Conservation (phyloP, 2,797 vertebrate genomes). For the Zalophus californianus region DNA sequence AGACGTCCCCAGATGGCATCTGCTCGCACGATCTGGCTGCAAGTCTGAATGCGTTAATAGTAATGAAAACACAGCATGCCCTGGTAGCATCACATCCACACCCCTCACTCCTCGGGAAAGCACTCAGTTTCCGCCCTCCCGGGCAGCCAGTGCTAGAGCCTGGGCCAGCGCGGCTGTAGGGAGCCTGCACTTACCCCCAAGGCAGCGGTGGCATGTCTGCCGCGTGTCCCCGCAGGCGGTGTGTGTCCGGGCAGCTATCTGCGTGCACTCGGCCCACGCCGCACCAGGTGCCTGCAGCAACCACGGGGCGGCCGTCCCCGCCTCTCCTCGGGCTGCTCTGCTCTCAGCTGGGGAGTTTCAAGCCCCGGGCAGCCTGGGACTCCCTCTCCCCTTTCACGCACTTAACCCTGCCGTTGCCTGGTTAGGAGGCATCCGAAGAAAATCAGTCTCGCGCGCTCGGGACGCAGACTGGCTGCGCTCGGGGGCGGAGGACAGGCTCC, state of each 20-base stretch:
- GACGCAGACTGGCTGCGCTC: neutral
- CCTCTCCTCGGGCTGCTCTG: conserved; percentile 10
- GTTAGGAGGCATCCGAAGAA: neutral
- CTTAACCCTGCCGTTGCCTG: conserved; percentile 88
- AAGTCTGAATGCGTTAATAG: neutral
- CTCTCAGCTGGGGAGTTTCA: conserved; percentile 86
- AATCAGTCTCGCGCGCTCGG: neutral
- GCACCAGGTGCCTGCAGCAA: neutral
- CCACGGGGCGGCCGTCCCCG: conserved; percentile 72
- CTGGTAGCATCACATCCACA: neutral
- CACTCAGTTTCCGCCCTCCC: neutral
- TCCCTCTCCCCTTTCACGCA: conserved; percentile 85
- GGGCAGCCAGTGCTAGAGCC: neutral
- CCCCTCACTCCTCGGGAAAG: neutral
- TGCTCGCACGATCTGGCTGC: neutral
- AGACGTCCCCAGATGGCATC: neutral
- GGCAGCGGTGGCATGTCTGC: conserved; percentile 77
- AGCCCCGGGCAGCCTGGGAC: conserved; percentile 87
- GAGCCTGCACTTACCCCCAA: conserved; percentile 85
- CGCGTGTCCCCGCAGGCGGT: conserved; percentile 68
- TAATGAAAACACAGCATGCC: neutral
- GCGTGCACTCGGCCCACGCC: neutral
- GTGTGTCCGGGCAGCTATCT: conserved; percentile 5
- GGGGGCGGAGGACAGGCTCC: too few relatives aligned
- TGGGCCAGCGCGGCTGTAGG: neutral